A percentile compares a stretch with the other conserved stretches of the same genome.
phyloP scores from a whole-genome alignment of 2,113 vertebrate genomes.

The Empidonax traillii region DNA sequence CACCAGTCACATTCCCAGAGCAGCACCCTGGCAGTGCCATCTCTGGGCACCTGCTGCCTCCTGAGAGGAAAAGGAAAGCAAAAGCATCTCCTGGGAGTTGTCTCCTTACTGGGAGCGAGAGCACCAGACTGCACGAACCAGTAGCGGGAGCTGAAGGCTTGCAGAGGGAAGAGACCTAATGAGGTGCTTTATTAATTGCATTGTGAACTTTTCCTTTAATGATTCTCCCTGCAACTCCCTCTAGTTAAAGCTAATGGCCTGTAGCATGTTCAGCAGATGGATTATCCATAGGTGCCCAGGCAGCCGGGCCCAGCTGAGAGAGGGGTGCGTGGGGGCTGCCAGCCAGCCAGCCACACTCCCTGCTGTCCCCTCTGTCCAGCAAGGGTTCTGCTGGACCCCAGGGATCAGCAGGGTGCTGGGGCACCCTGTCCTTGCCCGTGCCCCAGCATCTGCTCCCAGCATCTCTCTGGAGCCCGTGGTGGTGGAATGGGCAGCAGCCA shows the following conservation, averaged over 20 bases:
- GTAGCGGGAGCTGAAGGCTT: background rate
- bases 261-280: slow-evolving; percentile 58
- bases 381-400: background rate
- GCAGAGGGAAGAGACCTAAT: slow-evolving; percentile 4
- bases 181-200: slow-evolving; percentile 61
- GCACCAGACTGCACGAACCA: background rate
- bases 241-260: slow-evolving; percentile 67
- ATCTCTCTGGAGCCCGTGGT: background rate
- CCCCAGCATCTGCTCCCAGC: background rate
- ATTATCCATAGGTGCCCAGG: slow-evolving; percentile 14
- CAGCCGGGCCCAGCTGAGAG: background rate
- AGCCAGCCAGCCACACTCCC: background rate
- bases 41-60: background rate
- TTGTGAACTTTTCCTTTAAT: slow-evolving; percentile 50
- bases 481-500: background rate
- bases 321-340: background rate
- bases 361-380: background rate
- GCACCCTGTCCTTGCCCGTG: rapidly evolving
- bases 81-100: background rate
- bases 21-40: background rate
- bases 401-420: background rate
- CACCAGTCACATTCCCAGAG: background rate
- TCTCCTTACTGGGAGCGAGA: background rate
- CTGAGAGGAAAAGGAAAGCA: background rate
- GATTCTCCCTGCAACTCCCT: slow-evolving; percentile 44